Conservation (phyloP, 2,797 vertebrate species). For the Podargus strigoides region DNA sequence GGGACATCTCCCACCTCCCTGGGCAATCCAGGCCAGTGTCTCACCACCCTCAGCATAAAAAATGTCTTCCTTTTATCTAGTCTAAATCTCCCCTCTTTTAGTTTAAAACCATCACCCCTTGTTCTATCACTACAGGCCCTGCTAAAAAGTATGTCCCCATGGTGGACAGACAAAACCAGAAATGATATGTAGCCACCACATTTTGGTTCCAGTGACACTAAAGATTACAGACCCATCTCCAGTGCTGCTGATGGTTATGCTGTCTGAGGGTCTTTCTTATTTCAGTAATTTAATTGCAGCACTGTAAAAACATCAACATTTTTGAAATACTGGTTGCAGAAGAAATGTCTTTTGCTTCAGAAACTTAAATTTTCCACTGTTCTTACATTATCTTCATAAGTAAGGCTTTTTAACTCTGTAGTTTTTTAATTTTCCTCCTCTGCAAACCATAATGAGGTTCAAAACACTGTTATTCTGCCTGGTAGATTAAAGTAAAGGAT, state of each 20-base stretch:
- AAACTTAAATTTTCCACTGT: neutral
- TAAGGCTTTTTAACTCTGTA: neutral
- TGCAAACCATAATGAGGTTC: neutral
- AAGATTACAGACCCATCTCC: neutral
- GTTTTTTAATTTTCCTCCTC: neutral
- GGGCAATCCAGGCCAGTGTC: rapidly evolving
- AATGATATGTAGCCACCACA: neutral
- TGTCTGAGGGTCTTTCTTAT: neutral
- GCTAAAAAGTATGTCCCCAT: neutral
- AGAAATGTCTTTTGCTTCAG: neutral
- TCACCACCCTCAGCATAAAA: rapidly evolving
- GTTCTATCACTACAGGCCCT: rapidly evolving
- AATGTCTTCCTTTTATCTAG: no score
- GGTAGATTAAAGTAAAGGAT: neutral
- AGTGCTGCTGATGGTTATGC: neutral
- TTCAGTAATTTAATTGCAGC: neutral
- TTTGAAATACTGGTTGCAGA: neutral
- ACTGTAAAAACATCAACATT: neutral
- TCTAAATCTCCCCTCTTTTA: no score
- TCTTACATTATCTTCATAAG: neutral
- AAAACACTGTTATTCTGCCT: neutral
- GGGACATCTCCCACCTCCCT: neutral
- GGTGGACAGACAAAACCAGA: neutral
- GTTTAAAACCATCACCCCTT: neutral
- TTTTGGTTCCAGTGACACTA: neutral